Evolutionary conservation across 1,140 invertebrate genomes (phyloP).

Genomic region (Goniozus legneri): DNA sequence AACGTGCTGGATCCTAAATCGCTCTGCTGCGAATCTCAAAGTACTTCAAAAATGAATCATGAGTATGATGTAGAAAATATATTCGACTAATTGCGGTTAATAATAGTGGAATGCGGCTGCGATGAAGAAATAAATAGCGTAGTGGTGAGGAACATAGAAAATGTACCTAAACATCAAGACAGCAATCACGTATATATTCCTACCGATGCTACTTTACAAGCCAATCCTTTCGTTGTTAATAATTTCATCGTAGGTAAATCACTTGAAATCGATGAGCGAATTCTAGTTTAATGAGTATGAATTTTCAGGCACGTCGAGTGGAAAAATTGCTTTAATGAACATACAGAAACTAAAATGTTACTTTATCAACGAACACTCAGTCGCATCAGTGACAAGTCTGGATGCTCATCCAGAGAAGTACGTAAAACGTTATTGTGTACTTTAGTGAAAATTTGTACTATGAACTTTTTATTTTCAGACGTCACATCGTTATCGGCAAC

Average conservation of each 20-base stretch:
- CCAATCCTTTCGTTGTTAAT: conserved; percentile 7
- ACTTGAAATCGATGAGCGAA: not conserved
- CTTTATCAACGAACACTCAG: conserved; percentile 14
- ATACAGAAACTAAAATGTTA: conserved; percentile 21
- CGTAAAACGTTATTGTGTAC: conserved; percentile 1
- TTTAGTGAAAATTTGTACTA: not conserved
- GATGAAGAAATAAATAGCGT: not conserved
- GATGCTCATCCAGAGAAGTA: conserved; percentile 29
- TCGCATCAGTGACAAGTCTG: conserved; percentile 17
- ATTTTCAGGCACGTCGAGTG: conserved; percentile 19
- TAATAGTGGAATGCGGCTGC: no score
- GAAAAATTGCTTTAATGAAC: conserved; percentile 24
- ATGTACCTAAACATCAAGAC: not conserved
- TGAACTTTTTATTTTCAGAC: conserved; percentile 15
- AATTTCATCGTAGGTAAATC: conserved; percentile 26
- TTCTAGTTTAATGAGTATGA: not conserved
- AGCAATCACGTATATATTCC: not conserved
- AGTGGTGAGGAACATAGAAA: conserved; percentile 11
- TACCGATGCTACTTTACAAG: conserved; percentile 11
- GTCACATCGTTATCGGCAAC: conserved; percentile 25
- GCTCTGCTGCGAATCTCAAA: not conserved
- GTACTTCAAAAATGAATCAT: no score
- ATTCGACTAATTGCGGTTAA: no score
- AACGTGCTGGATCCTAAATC: not conserved
- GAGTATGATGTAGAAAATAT: no score